A percentile compares a stretch with the other conserved stretches of the same genome.
Evolutionary conservation across 2,888 invertebrate species (phyloP).

Genomic region (Yponomeuta malinellus): DNA sequence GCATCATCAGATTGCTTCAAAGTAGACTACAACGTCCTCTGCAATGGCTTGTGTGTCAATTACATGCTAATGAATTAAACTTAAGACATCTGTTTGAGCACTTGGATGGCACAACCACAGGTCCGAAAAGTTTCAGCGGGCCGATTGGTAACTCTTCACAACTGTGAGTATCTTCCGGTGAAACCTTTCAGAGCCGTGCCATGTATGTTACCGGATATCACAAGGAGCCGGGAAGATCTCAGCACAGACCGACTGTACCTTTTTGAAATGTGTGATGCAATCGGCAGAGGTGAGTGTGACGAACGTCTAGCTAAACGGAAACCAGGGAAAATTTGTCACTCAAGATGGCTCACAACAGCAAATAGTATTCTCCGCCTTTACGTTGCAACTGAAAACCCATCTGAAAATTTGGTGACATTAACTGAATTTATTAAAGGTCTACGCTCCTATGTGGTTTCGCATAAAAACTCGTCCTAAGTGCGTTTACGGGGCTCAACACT

Average conservation of each 20-base stretch:
- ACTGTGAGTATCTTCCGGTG: conserved; percentile 19
- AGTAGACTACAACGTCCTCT: conserved; percentile 22
- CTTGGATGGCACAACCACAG: conserved; percentile 27
- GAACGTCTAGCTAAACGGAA: conserved; percentile 19
- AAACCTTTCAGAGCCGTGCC: neutral
- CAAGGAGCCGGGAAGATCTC: conserved; percentile 5
- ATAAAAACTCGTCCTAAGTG: conserved; percentile 8
- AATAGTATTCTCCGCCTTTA: conserved; percentile 21
- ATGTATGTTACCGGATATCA: conserved; percentile 6
- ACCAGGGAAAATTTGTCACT: conserved; percentile 25
- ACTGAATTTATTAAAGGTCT: too few relatives aligned
- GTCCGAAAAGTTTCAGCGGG: conserved; percentile 27
- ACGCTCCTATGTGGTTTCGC: conserved; percentile 15
- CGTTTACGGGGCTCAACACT: conserved; percentile 1
- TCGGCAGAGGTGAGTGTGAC: conserved; percentile 18
- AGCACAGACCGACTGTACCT: conserved; percentile 22
- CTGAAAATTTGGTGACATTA: conserved; percentile 8
- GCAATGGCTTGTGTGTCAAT: conserved; percentile 27
- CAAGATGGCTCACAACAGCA: conserved; percentile 25
- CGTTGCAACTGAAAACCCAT: neutral
- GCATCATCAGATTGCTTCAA: conserved; percentile 25
- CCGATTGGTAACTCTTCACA: conserved; percentile 27
- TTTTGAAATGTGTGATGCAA: conserved; percentile 18
- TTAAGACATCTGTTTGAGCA: conserved; percentile 28
- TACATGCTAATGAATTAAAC: conserved; percentile 29